Evolutionary conservation across 1,140 invertebrate species (phyloP).

Genomic region (Zaprionus inermis): DNA sequence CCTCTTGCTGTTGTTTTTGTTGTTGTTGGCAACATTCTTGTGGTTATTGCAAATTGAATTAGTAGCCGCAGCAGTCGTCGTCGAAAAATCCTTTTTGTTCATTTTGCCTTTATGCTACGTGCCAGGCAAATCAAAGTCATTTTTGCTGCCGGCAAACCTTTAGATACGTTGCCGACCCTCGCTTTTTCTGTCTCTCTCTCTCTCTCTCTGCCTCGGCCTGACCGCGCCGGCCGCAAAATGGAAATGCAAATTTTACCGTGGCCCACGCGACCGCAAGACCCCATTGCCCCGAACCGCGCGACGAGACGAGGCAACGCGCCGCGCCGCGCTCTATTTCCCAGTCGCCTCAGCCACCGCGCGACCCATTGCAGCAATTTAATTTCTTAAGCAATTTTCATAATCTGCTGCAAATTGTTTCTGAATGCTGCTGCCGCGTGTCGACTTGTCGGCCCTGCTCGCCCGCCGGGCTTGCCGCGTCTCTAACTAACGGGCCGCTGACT

Average conservation of each 20-base stretch:
- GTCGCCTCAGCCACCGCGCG: too few species aligned
- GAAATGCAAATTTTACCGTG: conserved; percentile 76
- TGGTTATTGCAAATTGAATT: conserved; percentile 81
- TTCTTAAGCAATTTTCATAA: conserved; percentile 84
- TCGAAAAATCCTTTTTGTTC: conserved; percentile 75
- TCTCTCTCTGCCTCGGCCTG: conserved; percentile 20
- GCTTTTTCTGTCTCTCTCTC: not conserved
- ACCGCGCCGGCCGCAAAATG: conserved; percentile 64
- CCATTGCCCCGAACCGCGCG: conserved; percentile 57
- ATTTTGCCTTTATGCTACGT: conserved; percentile 52
- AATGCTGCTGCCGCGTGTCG: conserved; percentile 54
- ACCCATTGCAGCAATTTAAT: conserved; percentile 79
- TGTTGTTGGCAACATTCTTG: conserved; percentile 33
- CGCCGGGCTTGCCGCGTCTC: not conserved
- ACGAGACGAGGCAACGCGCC: too few species aligned
- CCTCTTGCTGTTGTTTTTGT: not conserved
- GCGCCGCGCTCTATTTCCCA: too few species aligned
- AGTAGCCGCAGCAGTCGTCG: conserved; percentile 67
- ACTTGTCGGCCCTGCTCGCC: conserved; percentile 8
- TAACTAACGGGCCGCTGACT: conserved; percentile 26
- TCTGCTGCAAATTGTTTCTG: conserved; percentile 83
- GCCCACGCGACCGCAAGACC: conserved; percentile 59
- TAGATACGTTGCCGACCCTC: not conserved
- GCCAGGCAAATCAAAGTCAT: conserved; percentile 70
- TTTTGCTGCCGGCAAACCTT: conserved; percentile 3